Base-by-base conservation (phyloP, 2,797 vertebrate species). In the Enteromius viviparus region DNA sequence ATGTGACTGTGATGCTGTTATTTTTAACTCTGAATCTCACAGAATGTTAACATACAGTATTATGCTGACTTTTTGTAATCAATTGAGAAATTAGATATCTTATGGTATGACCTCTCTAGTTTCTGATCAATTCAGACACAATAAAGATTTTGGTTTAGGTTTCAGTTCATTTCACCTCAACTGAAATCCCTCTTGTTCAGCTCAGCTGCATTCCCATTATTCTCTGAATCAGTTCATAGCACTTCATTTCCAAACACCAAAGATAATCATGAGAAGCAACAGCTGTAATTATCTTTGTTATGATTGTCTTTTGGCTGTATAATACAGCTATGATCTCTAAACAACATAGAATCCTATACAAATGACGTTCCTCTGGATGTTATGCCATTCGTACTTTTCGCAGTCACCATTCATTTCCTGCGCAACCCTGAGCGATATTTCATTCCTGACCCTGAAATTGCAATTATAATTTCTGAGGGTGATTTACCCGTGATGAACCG, bases 401-500 rank as follows among this genome's bases (percentile, higher is more conserved):
- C 12, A n/a, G 32, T 81, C 45, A 49, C 17, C 69, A 12, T 80
- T 81, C 85, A 45, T 64, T 87, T 87, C 40, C 26, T 34, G 6
- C 32, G 19, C 19, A 47, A 78, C 6, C 15, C 55, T 32, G 17
- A 55, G 14, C 1, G 55, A 37, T 37, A 55, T 42, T 26, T 72
- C 70, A 78, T 70, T 62, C 72, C 78, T 72, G 72, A 75, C 21
- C 3, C 81, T 88, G 83, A 87, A 82, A 87, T 88, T 81, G 80
- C 84, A 84, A 88, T 85, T 86, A 87, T 85, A 74, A 84, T 88
- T 81, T 87, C 84, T 85, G 81, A 80, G 86, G 37, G 70, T 23
- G 15, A 26, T 29, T 72, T 72, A 85, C 58, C 76, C 82, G 60
- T 49, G 82, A 84, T 14, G 34, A 66, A 68, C 71, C 81, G 84